phyloP scores from a whole-genome alignment of 2,888 invertebrate species.

The Tribolium freemani region DNA sequence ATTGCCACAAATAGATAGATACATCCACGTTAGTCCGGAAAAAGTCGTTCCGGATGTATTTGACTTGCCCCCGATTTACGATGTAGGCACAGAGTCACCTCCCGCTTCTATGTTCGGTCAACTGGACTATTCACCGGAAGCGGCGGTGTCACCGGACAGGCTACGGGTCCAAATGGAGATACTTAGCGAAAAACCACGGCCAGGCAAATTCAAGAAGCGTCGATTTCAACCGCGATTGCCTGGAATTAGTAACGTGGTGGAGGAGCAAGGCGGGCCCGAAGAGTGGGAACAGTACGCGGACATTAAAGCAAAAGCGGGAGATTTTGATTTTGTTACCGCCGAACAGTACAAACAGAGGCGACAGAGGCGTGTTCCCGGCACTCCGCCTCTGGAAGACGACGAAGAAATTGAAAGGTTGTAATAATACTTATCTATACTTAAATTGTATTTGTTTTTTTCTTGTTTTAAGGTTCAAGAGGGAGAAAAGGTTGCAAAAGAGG shows the following conservation, averaged over 20 bases:
- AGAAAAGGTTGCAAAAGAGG: too few species aligned
- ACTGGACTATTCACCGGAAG: background rate
- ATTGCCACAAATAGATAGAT: background rate
- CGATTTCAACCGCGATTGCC: background rate
- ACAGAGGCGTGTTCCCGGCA: background rate
- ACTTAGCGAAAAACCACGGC: background rate
- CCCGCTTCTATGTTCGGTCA: background rate
- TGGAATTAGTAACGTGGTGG: background rate
- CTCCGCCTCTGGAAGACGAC: background rate
- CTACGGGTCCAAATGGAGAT: background rate
- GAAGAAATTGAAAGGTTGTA: background rate
- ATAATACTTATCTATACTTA: too few species aligned
- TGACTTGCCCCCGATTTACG: background rate
- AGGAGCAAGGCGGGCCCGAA: background rate
- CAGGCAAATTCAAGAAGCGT: background rate
- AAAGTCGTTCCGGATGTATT: background rate
- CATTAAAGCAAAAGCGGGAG: background rate
- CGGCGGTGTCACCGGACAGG: background rate
- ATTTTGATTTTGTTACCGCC: background rate
- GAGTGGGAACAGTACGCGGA: background rate
- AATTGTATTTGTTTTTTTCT: too few species aligned
- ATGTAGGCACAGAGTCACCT: background rate
- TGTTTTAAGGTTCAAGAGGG: too few species aligned
- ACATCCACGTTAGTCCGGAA: background rate
- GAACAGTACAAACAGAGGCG: background rate